phyloP scores from a whole-genome alignment of 2,797 vertebrate species.

The Kryptopterus vitreolus region DNA sequence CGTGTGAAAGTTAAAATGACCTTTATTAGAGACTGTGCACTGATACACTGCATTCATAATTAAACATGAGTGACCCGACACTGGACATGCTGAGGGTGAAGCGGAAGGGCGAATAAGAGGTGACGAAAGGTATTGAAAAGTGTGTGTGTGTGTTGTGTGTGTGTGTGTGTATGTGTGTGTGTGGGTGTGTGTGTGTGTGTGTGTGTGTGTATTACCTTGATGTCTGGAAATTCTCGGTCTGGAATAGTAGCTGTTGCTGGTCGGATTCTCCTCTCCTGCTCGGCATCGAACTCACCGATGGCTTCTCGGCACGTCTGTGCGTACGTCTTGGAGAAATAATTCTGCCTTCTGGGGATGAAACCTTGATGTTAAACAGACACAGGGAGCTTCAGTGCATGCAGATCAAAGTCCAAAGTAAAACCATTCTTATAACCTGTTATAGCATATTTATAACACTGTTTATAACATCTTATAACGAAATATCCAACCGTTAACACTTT shows the following conservation, averaged over 20 bases:
- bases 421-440: background rate
- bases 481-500: background rate
- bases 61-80: conserved; percentile 53
- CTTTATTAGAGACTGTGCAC: conserved; percentile 27
- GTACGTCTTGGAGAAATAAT: conserved; percentile 76
- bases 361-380: conserved; percentile 58
- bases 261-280: conserved; percentile 28
- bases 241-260: conserved; percentile 26
- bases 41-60: conserved; percentile 63
- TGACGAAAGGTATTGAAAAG: background rate
- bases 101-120: background rate
- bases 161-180: background rate
- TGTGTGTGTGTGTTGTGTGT: conserved; percentile 3
- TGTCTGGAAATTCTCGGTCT: conserved; percentile 40
- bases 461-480: background rate
- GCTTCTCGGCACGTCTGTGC: conserved; percentile 68
- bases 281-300: conserved; percentile 61
- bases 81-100: conserved; percentile 14
- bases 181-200: conserved; percentile 17
- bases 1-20: background rate
- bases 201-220: conserved; percentile 52
- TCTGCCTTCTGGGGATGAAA: conserved; percentile 71
- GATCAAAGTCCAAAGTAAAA: background rate
- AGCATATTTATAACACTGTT: background rate
- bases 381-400: background rate